These are phyloP conservation scores for Riparia riparia DNA, from an alignment of 2,113 vertebrate species.

Conservation along the genomic window DNA sequence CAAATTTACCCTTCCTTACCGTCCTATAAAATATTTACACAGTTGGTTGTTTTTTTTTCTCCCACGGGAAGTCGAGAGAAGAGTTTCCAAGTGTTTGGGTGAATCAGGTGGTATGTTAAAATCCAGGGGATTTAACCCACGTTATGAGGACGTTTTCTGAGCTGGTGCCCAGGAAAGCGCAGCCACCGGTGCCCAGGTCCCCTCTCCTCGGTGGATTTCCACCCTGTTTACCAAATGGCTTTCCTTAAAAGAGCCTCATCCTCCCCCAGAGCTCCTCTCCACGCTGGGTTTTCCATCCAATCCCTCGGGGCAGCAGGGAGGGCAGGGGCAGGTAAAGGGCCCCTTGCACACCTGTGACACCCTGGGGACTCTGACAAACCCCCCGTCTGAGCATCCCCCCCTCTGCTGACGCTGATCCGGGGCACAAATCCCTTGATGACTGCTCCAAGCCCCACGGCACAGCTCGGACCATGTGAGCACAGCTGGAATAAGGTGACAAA, in stretches of 20 bases:
- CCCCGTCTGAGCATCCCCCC: too few species aligned
- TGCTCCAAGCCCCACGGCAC: too few species aligned
- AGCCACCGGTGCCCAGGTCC: neutral
- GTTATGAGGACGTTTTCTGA: neutral
- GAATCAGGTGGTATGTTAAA: rapidly evolving
- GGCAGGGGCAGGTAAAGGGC: too few species aligned
- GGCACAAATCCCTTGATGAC: too few species aligned
- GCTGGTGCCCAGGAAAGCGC: neutral
- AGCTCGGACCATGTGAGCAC: too few species aligned
- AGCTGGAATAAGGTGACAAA: too few species aligned
- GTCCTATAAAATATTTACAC: neutral
- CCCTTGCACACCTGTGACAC: too few species aligned
- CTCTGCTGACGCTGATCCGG: too few species aligned
- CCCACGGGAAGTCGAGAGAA: neutral
- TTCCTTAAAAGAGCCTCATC: neutral
- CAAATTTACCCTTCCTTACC: neutral
- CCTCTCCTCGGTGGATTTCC: neutral
- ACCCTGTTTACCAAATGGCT: neutral
- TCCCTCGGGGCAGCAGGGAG: neutral
- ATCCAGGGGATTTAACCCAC: neutral
- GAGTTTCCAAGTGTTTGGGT: neutral
- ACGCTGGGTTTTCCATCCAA: rapidly evolving
- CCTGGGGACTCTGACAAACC: too few species aligned
- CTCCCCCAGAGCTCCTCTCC: neutral
- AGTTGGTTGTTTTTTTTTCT: neutral